Conservation (phyloP, 1,140 invertebrate species). For the Drosophila saltans region DNA sequence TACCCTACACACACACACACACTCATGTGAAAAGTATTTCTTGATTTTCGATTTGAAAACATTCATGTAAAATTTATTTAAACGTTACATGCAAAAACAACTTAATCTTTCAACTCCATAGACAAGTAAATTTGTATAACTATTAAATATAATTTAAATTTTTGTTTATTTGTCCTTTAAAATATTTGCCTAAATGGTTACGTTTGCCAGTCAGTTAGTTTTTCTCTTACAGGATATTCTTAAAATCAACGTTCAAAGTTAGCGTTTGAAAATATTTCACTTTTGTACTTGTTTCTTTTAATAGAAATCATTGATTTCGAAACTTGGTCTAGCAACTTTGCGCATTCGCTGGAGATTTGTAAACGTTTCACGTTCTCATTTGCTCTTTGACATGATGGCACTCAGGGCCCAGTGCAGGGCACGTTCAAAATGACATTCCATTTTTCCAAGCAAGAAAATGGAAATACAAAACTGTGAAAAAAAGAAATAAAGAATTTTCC, state of each 20-base stretch:
- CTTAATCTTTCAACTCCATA: too few relatives aligned
- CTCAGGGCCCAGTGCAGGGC: slow-evolving; percentile 18
- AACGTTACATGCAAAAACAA: too few relatives aligned
- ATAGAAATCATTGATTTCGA: slow-evolving; percentile 6
- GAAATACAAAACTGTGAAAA: not conserved
- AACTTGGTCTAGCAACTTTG: slow-evolving; percentile 4
- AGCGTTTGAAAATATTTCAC: not conserved
- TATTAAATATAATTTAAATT: too few relatives aligned
- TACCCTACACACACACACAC: too few relatives aligned
- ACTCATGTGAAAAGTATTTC: too few relatives aligned
- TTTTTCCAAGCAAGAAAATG: slow-evolving; percentile 37
- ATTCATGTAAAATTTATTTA: too few relatives aligned
- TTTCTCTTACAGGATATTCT: too few relatives aligned
- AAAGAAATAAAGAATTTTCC: slow-evolving; percentile 24
- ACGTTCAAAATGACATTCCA: slow-evolving; percentile 52
- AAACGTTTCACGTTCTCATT: slow-evolving; percentile 24
- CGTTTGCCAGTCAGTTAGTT: too few relatives aligned
- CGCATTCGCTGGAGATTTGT: slow-evolving; percentile 13
- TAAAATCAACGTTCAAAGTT: not conserved
- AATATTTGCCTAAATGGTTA: too few relatives aligned
- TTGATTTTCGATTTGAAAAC: too few relatives aligned
- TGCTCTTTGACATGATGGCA: slow-evolving; percentile 17
- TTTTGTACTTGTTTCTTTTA: slow-evolving; percentile 10
- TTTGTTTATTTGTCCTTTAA: too few relatives aligned
- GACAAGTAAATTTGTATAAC: too few relatives aligned